Conservation (phyloP, 2,797 vertebrate species). For the Myotis vivesi region DNA sequence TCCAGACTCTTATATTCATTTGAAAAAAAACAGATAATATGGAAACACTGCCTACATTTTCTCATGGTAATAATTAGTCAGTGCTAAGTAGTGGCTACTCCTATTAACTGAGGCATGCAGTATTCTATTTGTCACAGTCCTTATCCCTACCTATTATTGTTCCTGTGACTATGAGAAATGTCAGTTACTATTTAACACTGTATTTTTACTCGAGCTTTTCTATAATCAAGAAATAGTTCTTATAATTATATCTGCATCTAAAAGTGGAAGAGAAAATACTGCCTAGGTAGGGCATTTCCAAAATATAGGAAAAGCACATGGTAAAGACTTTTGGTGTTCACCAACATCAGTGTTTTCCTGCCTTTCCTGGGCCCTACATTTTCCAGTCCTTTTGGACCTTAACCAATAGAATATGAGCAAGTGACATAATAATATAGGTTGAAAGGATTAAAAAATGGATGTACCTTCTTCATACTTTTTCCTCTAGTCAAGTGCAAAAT, state of each 20-base stretch:
- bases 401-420: neutral
- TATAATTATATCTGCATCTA: neutral
- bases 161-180: neutral
- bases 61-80: neutral
- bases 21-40: neutral
- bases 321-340: neutral
- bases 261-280: neutral
- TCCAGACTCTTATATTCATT: neutral
- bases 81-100: neutral
- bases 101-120: neutral
- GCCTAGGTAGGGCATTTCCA: neutral
- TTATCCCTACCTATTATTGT: neutral
- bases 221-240: neutral
- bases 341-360: neutral
- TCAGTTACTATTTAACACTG: neutral
- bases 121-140: neutral
- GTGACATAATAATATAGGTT: neutral
- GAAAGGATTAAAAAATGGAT: conserved; percentile 7
- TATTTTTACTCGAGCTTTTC: neutral
- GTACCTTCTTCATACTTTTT: neutral
- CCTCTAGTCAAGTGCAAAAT: neutral
- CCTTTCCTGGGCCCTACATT: neutral
- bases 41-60: neutral
- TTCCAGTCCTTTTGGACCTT: neutral
- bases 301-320: neutral